Percentiles rank a stretch among this genome's conserved stretches.
Evolutionary conservation across 1,140 invertebrate species (phyloP).

Genomic region (Lordiphosa mommai): DNA sequence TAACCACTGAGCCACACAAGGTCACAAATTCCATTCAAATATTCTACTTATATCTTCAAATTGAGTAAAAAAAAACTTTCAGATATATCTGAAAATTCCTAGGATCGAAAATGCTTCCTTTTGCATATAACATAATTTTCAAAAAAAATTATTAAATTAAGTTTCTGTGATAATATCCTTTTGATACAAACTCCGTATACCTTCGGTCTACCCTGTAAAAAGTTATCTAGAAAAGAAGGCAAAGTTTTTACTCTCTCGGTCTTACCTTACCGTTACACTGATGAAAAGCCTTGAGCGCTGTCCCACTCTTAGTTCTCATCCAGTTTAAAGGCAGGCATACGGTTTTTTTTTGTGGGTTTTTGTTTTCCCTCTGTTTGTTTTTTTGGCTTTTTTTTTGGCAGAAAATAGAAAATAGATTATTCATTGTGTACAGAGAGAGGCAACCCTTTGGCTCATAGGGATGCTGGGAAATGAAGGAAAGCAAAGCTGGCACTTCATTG

Average conservation of each 20-base stretch:
- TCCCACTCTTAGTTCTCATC: constrained; percentile 3
- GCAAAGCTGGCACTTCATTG: constrained; percentile 6
- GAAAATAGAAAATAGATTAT: constrained; percentile 53
- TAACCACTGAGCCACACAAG: no score
- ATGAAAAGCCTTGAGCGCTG: background rate
- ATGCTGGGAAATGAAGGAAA: constrained; percentile 44
- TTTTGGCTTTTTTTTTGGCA: constrained; percentile 36
- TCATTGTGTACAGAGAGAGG: constrained; percentile 35
- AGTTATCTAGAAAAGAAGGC: constrained; percentile 1
- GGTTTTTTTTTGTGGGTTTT: constrained; percentile 16
- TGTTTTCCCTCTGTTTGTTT: constrained; percentile 30
- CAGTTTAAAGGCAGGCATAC: constrained; percentile 2
- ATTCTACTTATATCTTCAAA: no score
- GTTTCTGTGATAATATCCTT: no score
- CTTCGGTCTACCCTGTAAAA: background rate
- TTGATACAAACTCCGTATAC: no score
- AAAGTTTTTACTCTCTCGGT: background rate
- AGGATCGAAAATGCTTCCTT: no score
- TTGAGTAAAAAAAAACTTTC: no score
- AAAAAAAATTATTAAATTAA: no score
- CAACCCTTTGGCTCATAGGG: constrained; percentile 47
- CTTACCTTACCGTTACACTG: background rate
- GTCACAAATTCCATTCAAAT: no score
- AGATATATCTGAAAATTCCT: no score
- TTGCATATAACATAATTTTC: no score